These are phyloP conservation scores for Leptopilina clavipes DNA, from an alignment of 1,140 invertebrate genomes.

Conservation along the genomic window DNA sequence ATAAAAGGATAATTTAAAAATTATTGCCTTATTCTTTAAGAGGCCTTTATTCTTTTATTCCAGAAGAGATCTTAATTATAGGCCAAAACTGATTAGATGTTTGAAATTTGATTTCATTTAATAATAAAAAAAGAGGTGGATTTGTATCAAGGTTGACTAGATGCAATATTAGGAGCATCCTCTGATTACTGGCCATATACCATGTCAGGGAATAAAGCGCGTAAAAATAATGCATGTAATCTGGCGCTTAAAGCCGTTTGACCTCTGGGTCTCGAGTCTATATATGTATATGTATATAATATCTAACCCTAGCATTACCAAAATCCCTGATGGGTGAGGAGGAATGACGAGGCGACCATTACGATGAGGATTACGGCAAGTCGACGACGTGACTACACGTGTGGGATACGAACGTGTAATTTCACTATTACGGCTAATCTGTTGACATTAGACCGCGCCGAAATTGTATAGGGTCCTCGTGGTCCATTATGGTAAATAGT, in stretches of 20 bases:
- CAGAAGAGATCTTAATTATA: too few species aligned
- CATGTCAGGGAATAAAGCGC: conserved; percentile 53
- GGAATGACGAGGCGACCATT: conserved; percentile 51
- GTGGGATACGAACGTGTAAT: conserved; percentile 71
- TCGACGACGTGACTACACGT: conserved; percentile 64
- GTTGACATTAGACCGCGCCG: conserved; percentile 70
- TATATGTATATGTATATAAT: conserved; percentile 38
- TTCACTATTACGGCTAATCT: conserved; percentile 74
- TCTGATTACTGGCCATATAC: conserved; percentile 54
- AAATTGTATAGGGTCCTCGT: conserved; percentile 63
- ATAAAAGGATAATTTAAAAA: too few species aligned
- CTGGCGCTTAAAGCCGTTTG: conserved; percentile 51
- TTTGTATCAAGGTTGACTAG: conserved; percentile 45
- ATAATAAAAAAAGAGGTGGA: conserved; percentile 24
- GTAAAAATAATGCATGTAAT: conserved; percentile 63
- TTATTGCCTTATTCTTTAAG: too few species aligned
- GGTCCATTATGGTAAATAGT: conserved; percentile 71
- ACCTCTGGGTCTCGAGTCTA: conserved; percentile 44
- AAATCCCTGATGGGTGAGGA: conserved; percentile 52
- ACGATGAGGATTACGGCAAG: conserved; percentile 59
- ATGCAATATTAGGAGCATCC: conserved; percentile 33
- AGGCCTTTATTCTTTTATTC: too few species aligned
- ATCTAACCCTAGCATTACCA: conserved; percentile 60
- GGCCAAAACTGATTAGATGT: background rate
- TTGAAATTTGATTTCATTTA: conserved; percentile 12